phyloP scores from a whole-genome alignment of 2,797 vertebrate genomes.

The Micrastur ruficollis region DNA sequence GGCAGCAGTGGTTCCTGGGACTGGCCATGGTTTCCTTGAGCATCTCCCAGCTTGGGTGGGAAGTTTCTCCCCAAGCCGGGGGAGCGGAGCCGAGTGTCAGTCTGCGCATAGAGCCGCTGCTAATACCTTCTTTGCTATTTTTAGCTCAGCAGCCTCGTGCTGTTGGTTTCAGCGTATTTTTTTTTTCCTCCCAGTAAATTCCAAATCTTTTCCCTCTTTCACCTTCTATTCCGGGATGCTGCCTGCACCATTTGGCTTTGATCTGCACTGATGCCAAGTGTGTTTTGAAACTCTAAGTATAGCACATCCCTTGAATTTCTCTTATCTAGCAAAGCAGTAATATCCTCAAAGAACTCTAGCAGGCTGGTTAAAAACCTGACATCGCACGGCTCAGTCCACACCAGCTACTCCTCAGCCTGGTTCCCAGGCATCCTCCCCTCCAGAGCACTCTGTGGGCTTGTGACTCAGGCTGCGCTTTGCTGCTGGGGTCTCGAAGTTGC shows the following conservation, averaged over 20 bases:
- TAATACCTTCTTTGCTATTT: constrained; percentile 60
- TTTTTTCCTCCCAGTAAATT: constrained; percentile 40
- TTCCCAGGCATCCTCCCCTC: background rate
- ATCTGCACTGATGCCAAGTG: constrained; percentile 51
- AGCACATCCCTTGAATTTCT: constrained; percentile 53
- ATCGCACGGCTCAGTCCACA: background rate
- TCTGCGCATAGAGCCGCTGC: background rate
- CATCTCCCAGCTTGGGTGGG: background rate
- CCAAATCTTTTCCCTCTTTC: constrained; percentile 53
- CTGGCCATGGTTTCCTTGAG: background rate
- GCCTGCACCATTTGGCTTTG: constrained; percentile 53
- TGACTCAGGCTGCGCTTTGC: background rate
- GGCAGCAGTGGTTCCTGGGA: background rate
- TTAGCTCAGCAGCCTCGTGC: constrained; percentile 39
- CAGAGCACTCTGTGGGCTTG: background rate
- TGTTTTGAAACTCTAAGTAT: constrained; percentile 68
- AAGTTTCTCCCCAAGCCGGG: background rate
- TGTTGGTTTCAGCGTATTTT: constrained; percentile 17
- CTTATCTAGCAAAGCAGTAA: constrained; percentile 51
- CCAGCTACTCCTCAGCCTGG: background rate
- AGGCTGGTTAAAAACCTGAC: constrained; percentile 38
- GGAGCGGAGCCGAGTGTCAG: background rate
- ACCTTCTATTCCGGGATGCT: constrained; percentile 59
- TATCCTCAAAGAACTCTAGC: constrained; percentile 44
- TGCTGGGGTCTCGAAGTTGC: background rate